Evolutionary conservation across 2,888 invertebrate genomes (phyloP).

Genomic region (Mesochorus sp.): DNA sequence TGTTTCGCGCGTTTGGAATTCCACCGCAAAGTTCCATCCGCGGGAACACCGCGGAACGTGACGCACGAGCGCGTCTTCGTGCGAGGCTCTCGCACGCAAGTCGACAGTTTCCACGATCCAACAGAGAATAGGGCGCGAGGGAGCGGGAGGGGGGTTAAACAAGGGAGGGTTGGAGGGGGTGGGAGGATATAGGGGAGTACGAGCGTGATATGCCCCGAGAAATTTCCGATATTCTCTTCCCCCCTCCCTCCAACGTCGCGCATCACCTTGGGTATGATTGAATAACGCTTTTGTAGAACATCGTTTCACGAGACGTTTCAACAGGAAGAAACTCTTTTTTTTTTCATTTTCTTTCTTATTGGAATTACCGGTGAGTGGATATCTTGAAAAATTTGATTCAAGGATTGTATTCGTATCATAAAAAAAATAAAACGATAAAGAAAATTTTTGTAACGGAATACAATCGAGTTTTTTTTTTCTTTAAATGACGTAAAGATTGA

Average conservation of each 20-base stretch:
- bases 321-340: no score
- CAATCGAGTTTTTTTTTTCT: no score
- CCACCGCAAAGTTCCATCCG: conserved; percentile 24
- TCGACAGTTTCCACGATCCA: conserved; percentile 4
- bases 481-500: no score
- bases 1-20: conserved; percentile 35
- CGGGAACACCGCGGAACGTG: conserved; percentile 50
- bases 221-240: conserved; percentile 9
- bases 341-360: no score
- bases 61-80: conserved; percentile 25
- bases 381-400: no score
- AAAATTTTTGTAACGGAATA: no score
- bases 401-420: no score
- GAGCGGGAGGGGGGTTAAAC: background rate
- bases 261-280: conserved; percentile 4
- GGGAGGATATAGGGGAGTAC: conserved; percentile 8
- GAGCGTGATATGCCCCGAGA: background rate
- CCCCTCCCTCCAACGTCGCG: background rate
- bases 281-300: conserved; percentile 37
- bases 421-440: no score
- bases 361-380: no score
- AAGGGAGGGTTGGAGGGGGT: no score
- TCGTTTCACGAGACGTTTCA: no score
- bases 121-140: background rate
- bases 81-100: background rate